phyloP scores from a whole-genome alignment of 2,888 invertebrate species.

The Villa cingulata region DNA sequence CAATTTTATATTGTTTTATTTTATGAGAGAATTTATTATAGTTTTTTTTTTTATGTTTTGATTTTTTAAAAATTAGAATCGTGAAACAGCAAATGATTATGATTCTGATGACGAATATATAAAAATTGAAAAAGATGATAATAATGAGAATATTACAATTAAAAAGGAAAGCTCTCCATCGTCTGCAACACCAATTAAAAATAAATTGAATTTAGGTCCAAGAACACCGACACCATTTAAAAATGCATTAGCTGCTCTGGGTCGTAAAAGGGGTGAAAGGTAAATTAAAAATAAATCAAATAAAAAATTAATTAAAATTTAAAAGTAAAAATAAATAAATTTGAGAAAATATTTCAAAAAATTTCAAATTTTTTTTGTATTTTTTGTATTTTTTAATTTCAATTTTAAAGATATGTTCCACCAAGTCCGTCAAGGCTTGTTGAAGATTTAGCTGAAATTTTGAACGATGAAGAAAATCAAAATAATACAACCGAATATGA shows the following conservation, averaged over 20 bases:
- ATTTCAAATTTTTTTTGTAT: constrained; percentile 19
- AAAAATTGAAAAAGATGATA: constrained; percentile 19
- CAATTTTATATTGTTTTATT: too few species aligned
- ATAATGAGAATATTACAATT: constrained; percentile 15
- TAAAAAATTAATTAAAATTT: not conserved
- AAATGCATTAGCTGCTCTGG: constrained; percentile 75
- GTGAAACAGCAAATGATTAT: constrained; percentile 3
- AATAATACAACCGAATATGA: constrained; percentile 31
- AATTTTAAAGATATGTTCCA: constrained; percentile 39
- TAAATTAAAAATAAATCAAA: not conserved
- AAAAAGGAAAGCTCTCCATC: constrained; percentile 17
- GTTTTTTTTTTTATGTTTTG: too few species aligned
- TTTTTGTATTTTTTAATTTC: constrained; percentile 19
- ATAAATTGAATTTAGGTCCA: constrained; percentile 36
- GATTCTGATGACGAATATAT: not conserved
- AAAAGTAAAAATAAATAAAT: too few species aligned
- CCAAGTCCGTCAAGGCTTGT: constrained; percentile 64
- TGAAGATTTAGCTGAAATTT: constrained; percentile 78
- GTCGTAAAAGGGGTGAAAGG: constrained; percentile 58
- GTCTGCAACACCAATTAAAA: constrained; percentile 32
- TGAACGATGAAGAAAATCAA: constrained; percentile 63
- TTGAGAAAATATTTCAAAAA: too few species aligned
- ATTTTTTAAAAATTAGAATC: not conserved
- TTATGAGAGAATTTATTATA: too few species aligned
- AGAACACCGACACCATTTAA: constrained; percentile 93